phyloP scores from a whole-genome alignment of 2,888 invertebrate species.

The Meloe dianella region DNA sequence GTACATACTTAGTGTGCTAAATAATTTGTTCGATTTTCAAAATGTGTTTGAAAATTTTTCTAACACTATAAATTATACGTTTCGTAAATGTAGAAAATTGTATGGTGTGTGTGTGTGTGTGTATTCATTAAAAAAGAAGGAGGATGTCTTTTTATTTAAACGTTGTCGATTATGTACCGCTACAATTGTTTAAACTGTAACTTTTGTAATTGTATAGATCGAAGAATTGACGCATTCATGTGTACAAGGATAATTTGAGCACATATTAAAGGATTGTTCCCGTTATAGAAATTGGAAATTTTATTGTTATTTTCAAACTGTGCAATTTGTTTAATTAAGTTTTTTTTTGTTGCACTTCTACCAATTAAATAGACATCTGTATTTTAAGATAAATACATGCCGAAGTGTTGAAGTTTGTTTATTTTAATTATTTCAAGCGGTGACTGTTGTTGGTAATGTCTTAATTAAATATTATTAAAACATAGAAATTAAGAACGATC shows the following conservation, averaged over 20 bases:
- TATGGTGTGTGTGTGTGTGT: not conserved
- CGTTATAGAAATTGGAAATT: not conserved
- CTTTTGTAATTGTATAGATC: not conserved
- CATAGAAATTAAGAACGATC: not conserved
- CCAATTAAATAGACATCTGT: not conserved
- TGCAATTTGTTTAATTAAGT: no score
- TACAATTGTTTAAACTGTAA: conserved; percentile 5
- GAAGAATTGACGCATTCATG: not conserved
- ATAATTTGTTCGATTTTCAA: not conserved
- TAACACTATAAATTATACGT: not conserved
- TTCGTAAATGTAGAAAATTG: not conserved
- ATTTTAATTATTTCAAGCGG: not conserved
- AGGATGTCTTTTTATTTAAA: not conserved
- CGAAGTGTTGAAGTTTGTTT: not conserved
- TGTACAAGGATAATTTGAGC: not conserved
- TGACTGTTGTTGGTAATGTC: not conserved
- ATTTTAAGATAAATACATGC: not conserved
- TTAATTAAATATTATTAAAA: conserved; percentile 1
- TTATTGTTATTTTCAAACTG: not conserved
- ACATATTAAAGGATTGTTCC: not conserved
- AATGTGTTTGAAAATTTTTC: not conserved
- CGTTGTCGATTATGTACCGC: not conserved
- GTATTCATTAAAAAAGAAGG: not conserved
- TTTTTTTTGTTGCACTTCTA: not conserved
- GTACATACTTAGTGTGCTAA: not conserved